phyloP scores from a whole-genome alignment of 2,888 invertebrate species.

The Drosophila diplacantha region DNA sequence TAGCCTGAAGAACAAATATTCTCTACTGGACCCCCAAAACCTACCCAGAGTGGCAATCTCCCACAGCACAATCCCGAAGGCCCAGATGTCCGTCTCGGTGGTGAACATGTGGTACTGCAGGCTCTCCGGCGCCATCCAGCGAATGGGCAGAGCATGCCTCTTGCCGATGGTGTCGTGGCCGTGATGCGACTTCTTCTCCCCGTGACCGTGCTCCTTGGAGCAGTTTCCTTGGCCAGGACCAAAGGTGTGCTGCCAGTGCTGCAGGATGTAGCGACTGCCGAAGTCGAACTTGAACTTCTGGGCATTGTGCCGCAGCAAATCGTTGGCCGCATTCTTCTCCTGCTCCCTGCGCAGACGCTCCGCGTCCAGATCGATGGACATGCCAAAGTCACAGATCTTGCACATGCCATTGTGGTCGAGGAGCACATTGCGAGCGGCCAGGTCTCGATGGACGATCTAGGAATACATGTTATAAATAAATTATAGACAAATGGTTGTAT shows the following conservation, averaged over 20 bases:
- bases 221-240: slow-evolving; percentile 47
- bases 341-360: slow-evolving; percentile 67
- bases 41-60: slow-evolving; percentile 90
- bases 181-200: slow-evolving; percentile 60
- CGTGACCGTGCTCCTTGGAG: slow-evolving; percentile 52
- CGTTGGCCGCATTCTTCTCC: slow-evolving; percentile 71
- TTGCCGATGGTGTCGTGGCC: slow-evolving; percentile 75
- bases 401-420: slow-evolving; percentile 91
- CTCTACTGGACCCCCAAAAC: slow-evolving; percentile 1
- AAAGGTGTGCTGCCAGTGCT: slow-evolving; percentile 74
- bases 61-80: slow-evolving; percentile 91
- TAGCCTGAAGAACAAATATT: not conserved
- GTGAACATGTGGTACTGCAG: slow-evolving; percentile 88
- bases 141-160: slow-evolving; percentile 77
- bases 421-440: slow-evolving; percentile 89
- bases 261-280: slow-evolving; percentile 74
- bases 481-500: not conserved
- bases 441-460: slow-evolving; percentile 90
- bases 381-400: slow-evolving; percentile 93
- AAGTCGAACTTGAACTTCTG: slow-evolving; percentile 76
- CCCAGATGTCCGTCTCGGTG: slow-evolving; percentile 91
- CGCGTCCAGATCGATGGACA: slow-evolving; percentile 84
- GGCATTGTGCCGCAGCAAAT: slow-evolving; percentile 67
- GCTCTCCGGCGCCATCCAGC: slow-evolving; percentile 93
- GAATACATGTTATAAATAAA: not conserved